Base-by-base conservation (phyloP, 2,888 invertebrate genomes). In the Tholera decimalis region DNA sequence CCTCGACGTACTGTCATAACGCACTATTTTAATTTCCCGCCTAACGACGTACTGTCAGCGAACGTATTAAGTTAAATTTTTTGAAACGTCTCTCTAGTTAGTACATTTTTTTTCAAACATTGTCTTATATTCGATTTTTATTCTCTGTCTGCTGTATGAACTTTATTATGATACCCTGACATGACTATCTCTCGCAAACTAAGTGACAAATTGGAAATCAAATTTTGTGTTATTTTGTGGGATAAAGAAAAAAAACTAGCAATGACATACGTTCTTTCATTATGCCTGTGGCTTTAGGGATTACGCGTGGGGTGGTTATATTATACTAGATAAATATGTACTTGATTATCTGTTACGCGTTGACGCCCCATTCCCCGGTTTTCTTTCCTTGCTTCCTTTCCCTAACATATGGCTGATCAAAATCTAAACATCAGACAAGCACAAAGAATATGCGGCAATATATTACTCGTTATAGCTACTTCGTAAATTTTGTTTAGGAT, bases 401-500 rank as follows among this genome's bases (percentile, higher is more conserved):
- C 35, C 58, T 78, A 73, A 79, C 68, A 60, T 76, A 79, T 73
- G 64, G 79, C 77, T 71, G 79, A 79, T 79, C 70, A 77, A 75
- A 74, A 79, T 79, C 79, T 79, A 62, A 51, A 54, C 65, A 71
- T 61, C 61, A 71, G 79, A 79, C 74, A 77, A 75, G 67, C 56
- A 62, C 67, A 75, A 71, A 71, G 71, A 75, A 74, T 79, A 77
- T 56, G 71, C 67, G 49, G 56, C 68, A 55, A 74, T 79, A 79
- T 73, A 74, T 77, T 77, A 71, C 55, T 62, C 58, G 64, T 74
- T 79, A 73, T 77, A 65, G 61, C 66, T 58, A 55, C 58, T 76
- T 65, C 47, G 61, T 67, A 69, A 60, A 69, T 78, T 69, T 76
- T 69, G 59, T 78, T 64, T 65, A 53, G 58, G 20, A 22, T 68